phyloP scores from a whole-genome alignment of 92 coral and sea anemone species.

The Umimayanthus chanpuru region DNA sequence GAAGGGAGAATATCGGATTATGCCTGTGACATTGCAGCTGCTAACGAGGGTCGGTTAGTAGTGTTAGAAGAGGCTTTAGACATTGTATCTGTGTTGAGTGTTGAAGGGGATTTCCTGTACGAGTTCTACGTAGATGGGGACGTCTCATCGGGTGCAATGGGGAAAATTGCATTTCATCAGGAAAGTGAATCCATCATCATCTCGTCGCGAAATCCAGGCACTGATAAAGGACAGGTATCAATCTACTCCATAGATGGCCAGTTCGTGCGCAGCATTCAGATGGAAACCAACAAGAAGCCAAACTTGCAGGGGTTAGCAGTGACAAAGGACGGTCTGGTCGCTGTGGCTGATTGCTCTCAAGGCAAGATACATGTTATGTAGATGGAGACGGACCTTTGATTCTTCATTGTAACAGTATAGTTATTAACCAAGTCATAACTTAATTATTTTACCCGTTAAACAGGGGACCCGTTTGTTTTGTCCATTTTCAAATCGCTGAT shows the following conservation, averaged over 20 bases:
- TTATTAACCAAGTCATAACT: no score
- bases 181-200: slow-evolving; percentile 41
- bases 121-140: slow-evolving; percentile 4
- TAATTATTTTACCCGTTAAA: no score
- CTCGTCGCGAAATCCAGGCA: slow-evolving; percentile 10
- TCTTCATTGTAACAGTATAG: no score
- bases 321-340: slow-evolving; percentile 31
- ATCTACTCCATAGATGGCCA: slow-evolving; percentile 38
- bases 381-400: not conserved
- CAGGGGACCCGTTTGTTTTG: no score
- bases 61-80: not conserved
- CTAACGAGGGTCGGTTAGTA: slow-evolving; percentile 26
- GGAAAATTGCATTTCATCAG: not conserved
- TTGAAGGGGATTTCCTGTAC: slow-evolving; percentile 1
- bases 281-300: not conserved
- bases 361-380: not conserved
- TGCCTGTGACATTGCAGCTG: not conserved
- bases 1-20: not conserved
- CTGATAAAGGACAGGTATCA: slow-evolving; percentile 4
- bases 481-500: no score
- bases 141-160: not conserved
- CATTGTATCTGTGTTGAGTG: not conserved
- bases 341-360: not conserved
- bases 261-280: slow-evolving; percentile 16
- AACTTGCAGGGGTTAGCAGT: not conserved